Base-by-base conservation (phyloP, 2,888 invertebrate genomes). In the Sisyra nigra region DNA sequence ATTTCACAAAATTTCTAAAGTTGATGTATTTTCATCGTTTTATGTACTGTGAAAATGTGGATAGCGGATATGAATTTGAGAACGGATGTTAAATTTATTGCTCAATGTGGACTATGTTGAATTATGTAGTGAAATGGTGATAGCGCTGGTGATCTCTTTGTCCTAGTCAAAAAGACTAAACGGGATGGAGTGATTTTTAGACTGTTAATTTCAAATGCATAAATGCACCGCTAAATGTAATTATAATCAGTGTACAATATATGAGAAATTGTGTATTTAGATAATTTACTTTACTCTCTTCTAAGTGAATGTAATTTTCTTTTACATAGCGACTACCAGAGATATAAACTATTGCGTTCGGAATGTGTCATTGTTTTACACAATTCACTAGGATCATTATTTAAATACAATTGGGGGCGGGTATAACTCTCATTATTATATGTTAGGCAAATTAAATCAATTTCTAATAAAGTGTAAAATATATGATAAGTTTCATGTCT, bases 391-490 rank as follows among this genome's bases (percentile, higher is more conserved):
- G 24, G 30, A 34, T 35, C 13, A 34, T 24, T 19, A 42, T 13
- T 35, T 35, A 42, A 42, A 42, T 42, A 42, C 19, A 42, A 42
- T 34, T 18, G 42, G 42, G 42, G 42, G 29, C 30, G 35, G 42
- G 24, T 29, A 42, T 42, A 36, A 42, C 29, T 42, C 42, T 42
- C 42, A 42, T 42, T 40, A 32, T 40, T 42, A 36, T 42, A 42
- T 42, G 42, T 42, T 42, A 42, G 42, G 42, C 30, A 36, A 42
- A 42, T 42, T 24, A 31, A 42, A 42, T 34, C 19, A 18, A 42
- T 42, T 42, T 42, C 42, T 42, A 42, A 42, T 42, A 42, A 42
- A 42, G 42, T 42, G 34, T 42, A 42, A 42, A 42, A 35, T 30
- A 29, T 35, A 24, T 7, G 24, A 24, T 24, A 24, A 24, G 24